Evolutionary conservation across 2,797 vertebrate species (phyloP).

Genomic region (Serranus cabrilla): DNA sequence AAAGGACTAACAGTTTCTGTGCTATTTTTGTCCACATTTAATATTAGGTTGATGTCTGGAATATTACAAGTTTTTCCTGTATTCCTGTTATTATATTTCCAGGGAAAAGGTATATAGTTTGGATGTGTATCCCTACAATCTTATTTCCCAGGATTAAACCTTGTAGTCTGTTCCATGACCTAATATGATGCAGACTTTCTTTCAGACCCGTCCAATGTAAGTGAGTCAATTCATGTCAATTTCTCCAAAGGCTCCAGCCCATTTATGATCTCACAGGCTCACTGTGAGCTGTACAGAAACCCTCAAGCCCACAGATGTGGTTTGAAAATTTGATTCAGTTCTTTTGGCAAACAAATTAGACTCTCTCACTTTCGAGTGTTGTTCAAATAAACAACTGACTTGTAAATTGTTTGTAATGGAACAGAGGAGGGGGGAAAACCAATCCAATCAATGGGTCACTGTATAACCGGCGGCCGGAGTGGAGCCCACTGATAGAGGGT

Average conservation of each 20-base stretch:
- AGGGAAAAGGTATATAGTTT: no score
- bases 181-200: constrained; percentile 6
- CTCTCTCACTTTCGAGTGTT: constrained; percentile 8
- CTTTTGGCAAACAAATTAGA: constrained; percentile 18
- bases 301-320: neutral
- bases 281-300: constrained; percentile 29
- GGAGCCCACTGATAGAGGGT: constrained; percentile 80
- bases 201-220: constrained; percentile 10
- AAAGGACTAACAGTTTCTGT: no score
- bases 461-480: constrained; percentile 79
- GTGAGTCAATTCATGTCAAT: constrained; percentile 37
- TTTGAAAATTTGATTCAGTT: constrained; percentile 3
- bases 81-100: no score
- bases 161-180: neutral
- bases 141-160: no score
- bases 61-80: no score
- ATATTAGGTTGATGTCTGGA: no score
- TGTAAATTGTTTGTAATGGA: constrained; percentile 62
- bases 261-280: constrained; percentile 8
- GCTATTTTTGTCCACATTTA: no score
- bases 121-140: no score
- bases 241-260: neutral
- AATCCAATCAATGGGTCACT: constrained; percentile 76
- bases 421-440: constrained; percentile 60
- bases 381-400: constrained; percentile 35